A percentile compares a stretch with the other conserved stretches of the same genome.
These are phyloP conservation scores for Mechanitis messenoides DNA, from an alignment of 2,888 invertebrate species.

Conservation along the genomic window DNA sequence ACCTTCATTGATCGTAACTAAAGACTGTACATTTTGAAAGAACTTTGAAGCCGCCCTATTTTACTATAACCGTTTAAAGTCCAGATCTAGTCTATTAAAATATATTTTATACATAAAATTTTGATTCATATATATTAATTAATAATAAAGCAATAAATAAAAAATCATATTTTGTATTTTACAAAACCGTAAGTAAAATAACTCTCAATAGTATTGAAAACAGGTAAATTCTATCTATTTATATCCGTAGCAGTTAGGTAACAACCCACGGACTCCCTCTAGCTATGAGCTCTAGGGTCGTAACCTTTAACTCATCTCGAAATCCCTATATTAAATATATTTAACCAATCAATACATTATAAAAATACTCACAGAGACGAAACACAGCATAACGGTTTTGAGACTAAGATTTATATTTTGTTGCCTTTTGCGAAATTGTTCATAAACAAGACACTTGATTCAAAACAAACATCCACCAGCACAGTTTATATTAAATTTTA, in stretches of 20 bases:
- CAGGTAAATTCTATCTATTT: constrained; percentile 24
- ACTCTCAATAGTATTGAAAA: constrained; percentile 9
- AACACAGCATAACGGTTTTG: constrained; percentile 30
- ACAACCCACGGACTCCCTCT: constrained; percentile 45
- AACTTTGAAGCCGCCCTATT: too few species aligned
- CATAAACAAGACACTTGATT: constrained; percentile 18
- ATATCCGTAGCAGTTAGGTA: constrained; percentile 51
- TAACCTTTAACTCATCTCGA: constrained; percentile 56
- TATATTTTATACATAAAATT: too few species aligned
- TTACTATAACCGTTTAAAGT: too few species aligned
- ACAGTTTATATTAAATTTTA: constrained; percentile 30
- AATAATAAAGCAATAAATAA: too few species aligned
- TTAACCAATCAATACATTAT: constrained; percentile 48
- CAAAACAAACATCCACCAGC: constrained; percentile 31
- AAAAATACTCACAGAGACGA: constrained; percentile 46
- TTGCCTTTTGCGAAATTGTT: constrained; percentile 28
- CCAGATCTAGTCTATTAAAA: too few species aligned
- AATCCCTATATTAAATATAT: constrained; percentile 50
- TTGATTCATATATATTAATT: too few species aligned
- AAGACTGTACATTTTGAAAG: too few species aligned
- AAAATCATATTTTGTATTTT: too few species aligned
- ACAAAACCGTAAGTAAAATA: too few species aligned
- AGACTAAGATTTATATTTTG: constrained; percentile 25
- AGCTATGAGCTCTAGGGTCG: constrained; percentile 43
- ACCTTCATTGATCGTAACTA: too few species aligned